These are phyloP conservation scores for Acronicta leporina DNA, from an alignment of 2,888 invertebrate genomes.

Conservation along the genomic window DNA sequence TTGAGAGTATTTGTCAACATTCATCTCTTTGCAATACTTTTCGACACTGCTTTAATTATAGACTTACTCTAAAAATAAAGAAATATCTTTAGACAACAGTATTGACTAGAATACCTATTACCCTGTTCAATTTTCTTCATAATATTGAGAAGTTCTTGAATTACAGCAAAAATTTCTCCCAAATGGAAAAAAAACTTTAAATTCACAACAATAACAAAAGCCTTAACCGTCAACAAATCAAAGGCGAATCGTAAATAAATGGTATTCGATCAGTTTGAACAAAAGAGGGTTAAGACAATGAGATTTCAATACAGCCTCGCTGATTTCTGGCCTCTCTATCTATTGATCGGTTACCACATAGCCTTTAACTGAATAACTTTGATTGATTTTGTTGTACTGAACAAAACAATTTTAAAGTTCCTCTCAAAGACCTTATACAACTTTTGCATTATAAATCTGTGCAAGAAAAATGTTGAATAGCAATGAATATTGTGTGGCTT, in stretches of 20 bases:
- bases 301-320: conserved; percentile 44
- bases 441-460: conserved; percentile 1
- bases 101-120: no score
- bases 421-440: conserved; percentile 2
- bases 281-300: conserved; percentile 62
- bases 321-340: conserved; percentile 62
- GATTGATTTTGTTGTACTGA: conserved; percentile 38
- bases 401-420: conserved; percentile 15
- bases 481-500: neutral
- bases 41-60: conserved; percentile 1
- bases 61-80: neutral
- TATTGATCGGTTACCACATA: conserved; percentile 67
- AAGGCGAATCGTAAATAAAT: conserved; percentile 62
- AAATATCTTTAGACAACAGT: neutral
- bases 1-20: conserved; percentile 5
- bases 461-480: conserved; percentile 4
- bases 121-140: neutral
- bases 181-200: conserved; percentile 25
- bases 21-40: conserved; percentile 13
- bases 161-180: conserved; percentile 19
- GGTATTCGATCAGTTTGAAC: conserved; percentile 63
- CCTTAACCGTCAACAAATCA: conserved; percentile 46
- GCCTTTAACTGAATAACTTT: conserved; percentile 45
- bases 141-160: neutral
- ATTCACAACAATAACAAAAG: conserved; percentile 37